These are phyloP conservation scores for Elanus axillaris DNA, from an alignment of 2,113 vertebrate species.

Conservation along the genomic window DNA sequence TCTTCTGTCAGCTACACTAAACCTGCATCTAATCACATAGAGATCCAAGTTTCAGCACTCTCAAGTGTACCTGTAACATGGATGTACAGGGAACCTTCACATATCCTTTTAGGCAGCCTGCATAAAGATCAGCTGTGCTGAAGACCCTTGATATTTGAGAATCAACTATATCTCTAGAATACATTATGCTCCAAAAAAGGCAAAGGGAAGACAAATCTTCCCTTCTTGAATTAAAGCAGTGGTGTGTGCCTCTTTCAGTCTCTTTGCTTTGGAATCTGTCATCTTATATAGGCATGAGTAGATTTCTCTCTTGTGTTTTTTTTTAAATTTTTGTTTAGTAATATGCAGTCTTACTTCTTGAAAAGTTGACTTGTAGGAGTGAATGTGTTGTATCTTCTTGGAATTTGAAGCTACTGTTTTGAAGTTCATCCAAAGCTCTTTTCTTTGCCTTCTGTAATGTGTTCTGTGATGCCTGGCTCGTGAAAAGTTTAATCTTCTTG, in stretches of 20 bases:
- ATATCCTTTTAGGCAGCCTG: background rate
- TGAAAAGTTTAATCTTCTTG: background rate
- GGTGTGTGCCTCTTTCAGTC: background rate
- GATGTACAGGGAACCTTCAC: background rate
- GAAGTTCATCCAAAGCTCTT: background rate
- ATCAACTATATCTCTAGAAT: background rate
- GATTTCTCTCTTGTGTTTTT: background rate
- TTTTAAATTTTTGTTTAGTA: background rate
- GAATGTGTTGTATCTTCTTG: background rate
- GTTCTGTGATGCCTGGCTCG: background rate
- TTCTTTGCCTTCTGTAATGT: background rate
- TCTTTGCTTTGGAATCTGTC: background rate
- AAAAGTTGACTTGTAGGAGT: background rate
- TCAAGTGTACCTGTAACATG: no score
- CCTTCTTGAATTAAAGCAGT: background rate
- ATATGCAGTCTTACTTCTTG: background rate
- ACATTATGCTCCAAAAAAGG: background rate
- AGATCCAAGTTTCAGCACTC: background rate
- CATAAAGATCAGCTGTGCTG: background rate
- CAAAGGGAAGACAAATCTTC: background rate
- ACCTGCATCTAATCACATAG: background rate
- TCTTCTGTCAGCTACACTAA: background rate
- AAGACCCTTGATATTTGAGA: background rate
- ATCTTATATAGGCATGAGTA: background rate
- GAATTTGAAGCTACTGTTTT: background rate